These are phyloP conservation scores for Slavum lentiscoides DNA, from an alignment of 2,888 invertebrate species.

Conservation along the genomic window DNA sequence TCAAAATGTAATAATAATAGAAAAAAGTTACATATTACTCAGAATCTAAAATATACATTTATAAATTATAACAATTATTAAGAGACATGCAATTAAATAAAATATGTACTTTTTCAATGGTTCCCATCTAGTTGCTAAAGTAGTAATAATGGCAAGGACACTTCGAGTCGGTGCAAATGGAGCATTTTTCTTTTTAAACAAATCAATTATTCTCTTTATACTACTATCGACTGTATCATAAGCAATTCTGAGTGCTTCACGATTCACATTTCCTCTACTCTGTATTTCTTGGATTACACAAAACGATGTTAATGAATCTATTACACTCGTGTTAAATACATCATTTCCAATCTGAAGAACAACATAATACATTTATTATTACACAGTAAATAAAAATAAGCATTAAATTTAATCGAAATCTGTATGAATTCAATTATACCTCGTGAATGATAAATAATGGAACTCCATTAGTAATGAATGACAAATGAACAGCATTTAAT, in stretches of 20 bases:
- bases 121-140: conserved; percentile 69
- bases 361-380: conserved; percentile 6
- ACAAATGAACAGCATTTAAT: conserved; percentile 54
- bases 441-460: conserved; percentile 55
- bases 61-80: background rate
- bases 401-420: background rate
- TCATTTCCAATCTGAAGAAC: conserved; percentile 54
- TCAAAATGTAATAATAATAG: too few species aligned
- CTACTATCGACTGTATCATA: conserved; percentile 51
- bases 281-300: conserved; percentile 53
- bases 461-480: conserved; percentile 53
- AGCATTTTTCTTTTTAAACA: conserved; percentile 53
- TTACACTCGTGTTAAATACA: conserved; percentile 49
- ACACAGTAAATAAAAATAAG: conserved; percentile 1
- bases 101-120: conserved; percentile 63
- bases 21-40: too few species aligned
- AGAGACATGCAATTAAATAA: background rate
- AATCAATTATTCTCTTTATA: conserved; percentile 53
- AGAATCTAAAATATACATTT: background rate
- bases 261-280: conserved; percentile 49
- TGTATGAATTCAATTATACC: conserved; percentile 32
- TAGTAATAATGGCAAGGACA: conserved; percentile 60
- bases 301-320: conserved; percentile 51
- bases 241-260: conserved; percentile 50
- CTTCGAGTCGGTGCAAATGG: conserved; percentile 49